These are phyloP conservation scores for Keiferia lycopersicella DNA, from an alignment of 2,888 invertebrate genomes.

Conservation along the genomic window DNA sequence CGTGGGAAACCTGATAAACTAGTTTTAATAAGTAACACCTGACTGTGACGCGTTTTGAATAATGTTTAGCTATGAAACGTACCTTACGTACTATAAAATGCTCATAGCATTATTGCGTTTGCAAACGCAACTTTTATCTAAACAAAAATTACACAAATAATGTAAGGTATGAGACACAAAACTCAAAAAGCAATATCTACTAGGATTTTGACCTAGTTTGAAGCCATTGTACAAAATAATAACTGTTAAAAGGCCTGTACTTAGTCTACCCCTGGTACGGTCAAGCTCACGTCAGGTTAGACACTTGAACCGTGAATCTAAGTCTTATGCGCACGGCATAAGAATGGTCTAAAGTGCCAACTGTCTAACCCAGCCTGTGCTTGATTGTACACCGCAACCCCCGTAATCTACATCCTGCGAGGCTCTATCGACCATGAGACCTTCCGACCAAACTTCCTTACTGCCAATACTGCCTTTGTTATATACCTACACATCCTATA, in stretches of 20 bases:
- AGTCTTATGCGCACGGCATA: too few species aligned
- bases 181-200: too few species aligned
- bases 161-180: too few species aligned
- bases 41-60: not conserved
- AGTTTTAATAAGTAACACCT: conserved; percentile 24
- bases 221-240: not conserved
- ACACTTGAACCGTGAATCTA: too few species aligned
- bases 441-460: conserved; percentile 48
- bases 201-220: too few species aligned
- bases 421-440: conserved; percentile 40
- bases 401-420: conserved; percentile 36
- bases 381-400: conserved; percentile 18
- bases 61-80: conserved; percentile 15
- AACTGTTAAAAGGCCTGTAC: not conserved
- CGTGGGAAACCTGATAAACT: conserved; percentile 25
- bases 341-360: too few species aligned
- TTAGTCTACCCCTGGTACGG: not conserved
- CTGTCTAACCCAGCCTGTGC: not conserved
- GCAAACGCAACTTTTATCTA: too few species aligned
- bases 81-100: not conserved
- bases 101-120: too few species aligned
- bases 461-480: conserved; percentile 43
- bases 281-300: too few species aligned
- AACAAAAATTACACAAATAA: too few species aligned
- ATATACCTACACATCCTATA: conserved; percentile 13